Base-by-base conservation (phyloP, 2,797 vertebrate species). In the Ataeniobius toweri region DNA sequence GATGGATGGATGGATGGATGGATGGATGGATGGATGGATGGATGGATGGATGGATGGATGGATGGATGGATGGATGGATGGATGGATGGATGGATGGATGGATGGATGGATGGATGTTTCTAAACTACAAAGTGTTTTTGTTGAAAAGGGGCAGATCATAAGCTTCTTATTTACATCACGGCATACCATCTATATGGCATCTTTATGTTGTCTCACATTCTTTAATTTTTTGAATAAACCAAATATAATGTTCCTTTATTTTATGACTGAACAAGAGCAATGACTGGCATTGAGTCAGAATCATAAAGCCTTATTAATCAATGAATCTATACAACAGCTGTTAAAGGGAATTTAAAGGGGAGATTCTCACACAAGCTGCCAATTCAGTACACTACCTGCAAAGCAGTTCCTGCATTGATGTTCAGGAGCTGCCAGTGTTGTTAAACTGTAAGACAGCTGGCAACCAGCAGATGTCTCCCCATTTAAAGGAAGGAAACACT, bases 391-490 rank as follows among this genome's bases (percentile, higher is more conserved):
- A 3, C 5, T 26, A 14, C 3, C 24, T 68, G 12, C 41, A 68
- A 1, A 56, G 55, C 31, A 16, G 36, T 28, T 0, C 5, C n/a
- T 74, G 67, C 24, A 46, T 20, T 69, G 67, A 69, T 46, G 67
- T 46, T 46, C 39, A 44, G 67, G 39, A 69, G 24, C 67, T 68
- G 22, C n/a, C 44, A 14, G 12, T 44, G 0, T 4, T 18, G 0
- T 18, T 50, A 73, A 36, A 69, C 24, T 93, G 93, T 85, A 87
- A 85, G 76, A 76, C 86, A 77, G 61, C 28, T 39, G 73, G 24
- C 58, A 61, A 71, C 93, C 94, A 94, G 88, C 87, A 95, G 94
- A 91, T 93, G 94, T 92, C 94, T 88, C 93, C 90, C 80, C 88
- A 80, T 85, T 83, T 91, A 79, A 82, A 61, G 56, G 58, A 88